Percentiles rank a stretch among this genome's conserved stretches.
These are phyloP conservation scores for Dinomys branickii DNA, from an alignment of 2,113 vertebrate species.

Conservation along the genomic window DNA sequence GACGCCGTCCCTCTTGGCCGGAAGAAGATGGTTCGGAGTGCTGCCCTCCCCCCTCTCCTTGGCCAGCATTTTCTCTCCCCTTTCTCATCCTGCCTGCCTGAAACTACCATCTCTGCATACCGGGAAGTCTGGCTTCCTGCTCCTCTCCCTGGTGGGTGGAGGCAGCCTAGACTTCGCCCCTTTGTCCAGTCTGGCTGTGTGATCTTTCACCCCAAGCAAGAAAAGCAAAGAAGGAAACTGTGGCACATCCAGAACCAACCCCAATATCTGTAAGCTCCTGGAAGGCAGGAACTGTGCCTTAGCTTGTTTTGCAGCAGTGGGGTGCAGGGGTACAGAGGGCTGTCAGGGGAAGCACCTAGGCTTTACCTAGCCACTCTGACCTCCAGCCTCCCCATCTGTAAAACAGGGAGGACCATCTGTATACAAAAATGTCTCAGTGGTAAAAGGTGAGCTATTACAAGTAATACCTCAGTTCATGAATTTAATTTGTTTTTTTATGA, in stretches of 20 bases:
- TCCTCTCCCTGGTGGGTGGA: accelerated
- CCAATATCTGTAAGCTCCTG: neutral
- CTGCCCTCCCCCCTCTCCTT: neutral
- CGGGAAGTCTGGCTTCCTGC: accelerated
- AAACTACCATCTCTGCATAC: neutral
- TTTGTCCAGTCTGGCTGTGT: neutral
- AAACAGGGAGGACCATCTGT: neutral
- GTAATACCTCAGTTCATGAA: neutral
- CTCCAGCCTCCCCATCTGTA: neutral
- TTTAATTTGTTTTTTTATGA: neutral
- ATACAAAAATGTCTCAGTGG: neutral
- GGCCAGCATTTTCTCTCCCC: accelerated
- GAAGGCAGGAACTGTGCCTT: neutral
- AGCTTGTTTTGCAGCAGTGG: neutral
- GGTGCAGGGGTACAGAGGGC: neutral
- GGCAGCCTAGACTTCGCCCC: neutral
- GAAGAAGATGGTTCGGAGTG: neutral
- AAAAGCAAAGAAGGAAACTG: neutral
- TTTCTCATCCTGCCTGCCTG: neutral
- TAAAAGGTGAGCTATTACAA: neutral
- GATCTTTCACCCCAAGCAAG: neutral
- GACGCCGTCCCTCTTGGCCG: neutral
- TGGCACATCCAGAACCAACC: neutral
- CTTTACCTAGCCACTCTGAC: neutral
- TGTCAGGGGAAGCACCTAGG: neutral